Conservation (phyloP, 2,888 invertebrate species). For the Diploptera punctata region DNA sequence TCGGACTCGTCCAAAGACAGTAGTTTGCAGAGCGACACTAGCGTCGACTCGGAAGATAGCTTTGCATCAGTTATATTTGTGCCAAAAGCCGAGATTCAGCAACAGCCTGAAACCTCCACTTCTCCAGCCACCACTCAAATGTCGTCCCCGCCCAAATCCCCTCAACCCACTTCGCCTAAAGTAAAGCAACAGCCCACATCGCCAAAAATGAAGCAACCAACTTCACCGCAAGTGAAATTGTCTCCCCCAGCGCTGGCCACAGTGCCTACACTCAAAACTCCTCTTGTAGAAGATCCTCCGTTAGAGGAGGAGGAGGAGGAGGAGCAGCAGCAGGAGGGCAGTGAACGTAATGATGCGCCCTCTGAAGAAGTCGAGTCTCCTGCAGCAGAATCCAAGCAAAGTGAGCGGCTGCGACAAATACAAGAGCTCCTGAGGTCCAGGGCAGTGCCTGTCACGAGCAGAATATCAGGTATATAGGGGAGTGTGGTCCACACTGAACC, state of each 20-base stretch:
- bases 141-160: constrained; percentile 48
- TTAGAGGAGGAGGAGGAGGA: constrained; percentile 55
- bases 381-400: constrained; percentile 63
- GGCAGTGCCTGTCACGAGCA: constrained; percentile 10
- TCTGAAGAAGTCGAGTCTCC: not conserved
- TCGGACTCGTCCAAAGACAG: constrained; percentile 64
- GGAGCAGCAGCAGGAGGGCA: constrained; percentile 44
- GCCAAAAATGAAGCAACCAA: constrained; percentile 1
- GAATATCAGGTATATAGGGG: constrained; percentile 36
- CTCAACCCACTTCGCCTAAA: constrained; percentile 47
- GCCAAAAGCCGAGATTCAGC: constrained; percentile 72
- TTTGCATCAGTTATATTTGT: constrained; percentile 93
- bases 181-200: constrained; percentile 9
- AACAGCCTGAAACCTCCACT: not conserved
- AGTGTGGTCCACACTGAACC: not conserved
- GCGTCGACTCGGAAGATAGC: constrained; percentile 93
- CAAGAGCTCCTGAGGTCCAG: constrained; percentile 64
- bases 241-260: constrained; percentile 19
- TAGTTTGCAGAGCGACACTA: constrained; percentile 91
- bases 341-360: constrained; percentile 53
- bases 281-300: constrained; percentile 61
- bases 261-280: constrained; percentile 19
- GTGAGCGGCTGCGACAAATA: constrained; percentile 71
- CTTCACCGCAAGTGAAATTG: not conserved
- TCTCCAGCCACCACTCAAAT: constrained; percentile 64